Evolutionary conservation across 64 coral and sea anemone species (phyloP).

Genomic region (Catalaphyllia jardinei): DNA sequence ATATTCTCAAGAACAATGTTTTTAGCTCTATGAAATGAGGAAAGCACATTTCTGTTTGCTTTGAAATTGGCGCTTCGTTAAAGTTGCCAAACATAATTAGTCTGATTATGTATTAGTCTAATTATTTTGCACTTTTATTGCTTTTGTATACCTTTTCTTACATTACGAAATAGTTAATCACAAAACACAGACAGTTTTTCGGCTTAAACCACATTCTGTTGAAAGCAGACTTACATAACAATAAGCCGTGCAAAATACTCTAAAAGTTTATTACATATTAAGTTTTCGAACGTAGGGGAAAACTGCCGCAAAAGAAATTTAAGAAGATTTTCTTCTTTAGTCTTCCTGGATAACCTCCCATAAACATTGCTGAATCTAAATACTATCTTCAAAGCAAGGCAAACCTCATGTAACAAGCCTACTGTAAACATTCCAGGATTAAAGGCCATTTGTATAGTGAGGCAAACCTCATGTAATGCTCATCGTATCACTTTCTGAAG

Average conservation of each 20-base stretch:
- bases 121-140: no score
- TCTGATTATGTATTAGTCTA: no score
- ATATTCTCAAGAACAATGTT: no score
- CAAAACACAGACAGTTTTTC: no score
- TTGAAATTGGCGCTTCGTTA: no score
- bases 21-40: no score
- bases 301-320: not conserved
- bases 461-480: not conserved
- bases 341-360: conserved; percentile 1
- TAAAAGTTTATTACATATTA: not conserved
- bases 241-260: not conserved
- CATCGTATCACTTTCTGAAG: not conserved
- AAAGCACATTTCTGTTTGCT: no score
- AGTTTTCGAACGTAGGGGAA: not conserved
- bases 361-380: not conserved
- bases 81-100: no score
- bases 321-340: not conserved
- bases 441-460: not conserved
- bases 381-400: not conserved
- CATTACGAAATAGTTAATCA: no score
- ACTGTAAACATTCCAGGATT: not conserved
- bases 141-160: no score
- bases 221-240: not conserved
- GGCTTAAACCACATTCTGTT: not conserved
- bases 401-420: not conserved